Percentiles rank a stretch among this genome's conserved stretches.
These are phyloP conservation scores for Andricus curvator DNA, from an alignment of 2,888 invertebrate genomes.

Conservation along the genomic window DNA sequence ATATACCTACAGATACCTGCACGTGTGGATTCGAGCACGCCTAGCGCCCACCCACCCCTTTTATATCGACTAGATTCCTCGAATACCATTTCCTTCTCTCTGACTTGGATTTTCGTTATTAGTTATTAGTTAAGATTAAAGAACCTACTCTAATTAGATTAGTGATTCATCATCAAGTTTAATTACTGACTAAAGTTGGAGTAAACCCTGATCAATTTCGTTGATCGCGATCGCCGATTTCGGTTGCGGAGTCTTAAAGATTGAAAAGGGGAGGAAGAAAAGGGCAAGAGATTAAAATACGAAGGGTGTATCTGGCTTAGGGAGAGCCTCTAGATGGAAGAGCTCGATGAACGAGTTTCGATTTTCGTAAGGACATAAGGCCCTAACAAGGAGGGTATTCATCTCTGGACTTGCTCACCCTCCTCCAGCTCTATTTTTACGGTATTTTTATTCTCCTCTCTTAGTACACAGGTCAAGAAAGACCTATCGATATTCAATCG, in stretches of 20 bases:
- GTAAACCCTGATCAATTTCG: conserved; percentile 1
- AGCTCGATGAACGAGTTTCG: conserved; percentile 43
- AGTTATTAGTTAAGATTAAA: too few species aligned
- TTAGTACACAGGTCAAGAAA: conserved; percentile 34
- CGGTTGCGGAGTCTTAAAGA: conserved; percentile 33
- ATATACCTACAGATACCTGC: conserved; percentile 53
- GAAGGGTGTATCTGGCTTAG: conserved; percentile 39
- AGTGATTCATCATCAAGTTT: background rate
- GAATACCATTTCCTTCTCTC: conserved; percentile 54
- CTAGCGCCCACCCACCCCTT: conserved; percentile 60
- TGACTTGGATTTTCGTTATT: conserved; percentile 55
- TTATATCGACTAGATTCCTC: conserved; percentile 71
- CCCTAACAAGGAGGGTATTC: conserved; percentile 61
- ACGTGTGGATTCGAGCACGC: conserved; percentile 58
- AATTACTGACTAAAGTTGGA: background rate
- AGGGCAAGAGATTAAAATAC: conserved; percentile 35
- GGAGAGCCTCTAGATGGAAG: conserved; percentile 41
- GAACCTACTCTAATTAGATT: background rate
- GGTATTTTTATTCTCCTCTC: conserved; percentile 15
- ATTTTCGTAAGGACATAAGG: conserved; percentile 46
- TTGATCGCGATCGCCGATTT: conserved; percentile 24
- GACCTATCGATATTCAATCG: conserved; percentile 70
- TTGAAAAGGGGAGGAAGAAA: conserved; percentile 38
- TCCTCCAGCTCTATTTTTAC: conserved; percentile 41
- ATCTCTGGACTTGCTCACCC: conserved; percentile 48